phyloP scores from a whole-genome alignment of 2,888 invertebrate genomes.

The Mesochorus sp. region DNA sequence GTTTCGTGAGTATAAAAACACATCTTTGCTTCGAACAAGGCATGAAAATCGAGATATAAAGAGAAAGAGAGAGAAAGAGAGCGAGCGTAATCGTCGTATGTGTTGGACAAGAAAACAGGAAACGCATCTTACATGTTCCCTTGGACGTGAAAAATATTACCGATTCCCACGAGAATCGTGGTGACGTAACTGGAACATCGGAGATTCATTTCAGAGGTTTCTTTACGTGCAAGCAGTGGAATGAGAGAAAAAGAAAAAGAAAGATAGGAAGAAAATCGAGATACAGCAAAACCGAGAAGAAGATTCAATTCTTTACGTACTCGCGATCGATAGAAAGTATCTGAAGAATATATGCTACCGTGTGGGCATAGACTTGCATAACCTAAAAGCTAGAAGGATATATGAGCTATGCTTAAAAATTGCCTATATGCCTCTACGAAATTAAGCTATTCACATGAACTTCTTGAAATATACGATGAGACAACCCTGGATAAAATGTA shows the following conservation, averaged over 20 bases:
- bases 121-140: slow-evolving; percentile 23
- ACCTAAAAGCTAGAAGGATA: too few relatives aligned
- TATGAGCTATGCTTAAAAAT: too few relatives aligned
- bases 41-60: slow-evolving; percentile 9
- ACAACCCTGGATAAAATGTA: background rate
- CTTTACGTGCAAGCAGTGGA: slow-evolving; percentile 7
- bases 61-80: too few relatives aligned
- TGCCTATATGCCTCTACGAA: too few relatives aligned
- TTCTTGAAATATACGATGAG: background rate
- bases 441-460: background rate
- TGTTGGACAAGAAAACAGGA: slow-evolving; percentile 30
- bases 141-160: slow-evolving; percentile 34
- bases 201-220: slow-evolving; percentile 35
- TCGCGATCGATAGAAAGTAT: slow-evolving; percentile 29
- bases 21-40: background rate
- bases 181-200: slow-evolving; percentile 45
- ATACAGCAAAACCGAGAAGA: slow-evolving; percentile 17
- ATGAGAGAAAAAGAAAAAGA: slow-evolving; percentile 21
- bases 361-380: too few relatives aligned
- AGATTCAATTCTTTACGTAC: slow-evolving; percentile 23
- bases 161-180: slow-evolving; percentile 13
- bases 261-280: slow-evolving; percentile 11
- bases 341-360: background rate
- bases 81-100: background rate
- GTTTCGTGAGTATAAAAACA: background rate